These are phyloP conservation scores for Andrena chrysosceles DNA, from an alignment of 2,888 invertebrate species.

Conservation along the genomic window DNA sequence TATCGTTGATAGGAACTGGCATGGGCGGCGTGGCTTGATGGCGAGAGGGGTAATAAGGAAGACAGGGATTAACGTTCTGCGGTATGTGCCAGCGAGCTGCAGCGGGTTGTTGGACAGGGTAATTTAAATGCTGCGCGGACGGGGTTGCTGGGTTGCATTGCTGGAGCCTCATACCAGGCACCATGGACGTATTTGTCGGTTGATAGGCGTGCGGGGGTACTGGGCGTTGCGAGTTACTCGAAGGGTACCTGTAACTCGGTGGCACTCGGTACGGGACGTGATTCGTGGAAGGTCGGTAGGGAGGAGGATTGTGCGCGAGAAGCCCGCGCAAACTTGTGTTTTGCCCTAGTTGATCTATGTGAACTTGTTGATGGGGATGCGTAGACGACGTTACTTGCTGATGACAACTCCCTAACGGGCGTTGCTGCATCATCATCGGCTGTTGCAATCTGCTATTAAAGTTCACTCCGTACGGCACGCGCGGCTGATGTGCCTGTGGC, in stretches of 20 bases:
- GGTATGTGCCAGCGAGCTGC: slow-evolving; percentile 91
- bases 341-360: slow-evolving; percentile 79
- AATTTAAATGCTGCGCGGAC: slow-evolving; percentile 74
- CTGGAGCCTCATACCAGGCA: slow-evolving; percentile 78
- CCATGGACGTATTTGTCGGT: slow-evolving; percentile 74
- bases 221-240: slow-evolving; percentile 72
- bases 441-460: slow-evolving; percentile 82
- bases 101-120: slow-evolving; percentile 83
- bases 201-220: slow-evolving; percentile 78
- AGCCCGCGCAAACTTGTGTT: slow-evolving; percentile 76
- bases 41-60: slow-evolving; percentile 71
- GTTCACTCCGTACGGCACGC: slow-evolving; percentile 77
- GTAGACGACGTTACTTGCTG: slow-evolving; percentile 87
- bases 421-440: slow-evolving; percentile 79
- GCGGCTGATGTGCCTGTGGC: slow-evolving; percentile 76
- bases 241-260: slow-evolving; percentile 78
- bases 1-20: slow-evolving; percentile 83
- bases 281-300: slow-evolving; percentile 78
- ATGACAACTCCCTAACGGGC: slow-evolving; percentile 79
- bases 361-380: slow-evolving; percentile 86
- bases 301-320: slow-evolving; percentile 80
- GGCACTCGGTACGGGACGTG: slow-evolving; percentile 80
- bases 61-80: slow-evolving; percentile 85
- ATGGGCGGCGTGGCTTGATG: slow-evolving; percentile 66
- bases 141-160: slow-evolving; percentile 75